Base-by-base conservation (phyloP, 2,797 vertebrate genomes). In the Mormyrus hasselquistii region DNA sequence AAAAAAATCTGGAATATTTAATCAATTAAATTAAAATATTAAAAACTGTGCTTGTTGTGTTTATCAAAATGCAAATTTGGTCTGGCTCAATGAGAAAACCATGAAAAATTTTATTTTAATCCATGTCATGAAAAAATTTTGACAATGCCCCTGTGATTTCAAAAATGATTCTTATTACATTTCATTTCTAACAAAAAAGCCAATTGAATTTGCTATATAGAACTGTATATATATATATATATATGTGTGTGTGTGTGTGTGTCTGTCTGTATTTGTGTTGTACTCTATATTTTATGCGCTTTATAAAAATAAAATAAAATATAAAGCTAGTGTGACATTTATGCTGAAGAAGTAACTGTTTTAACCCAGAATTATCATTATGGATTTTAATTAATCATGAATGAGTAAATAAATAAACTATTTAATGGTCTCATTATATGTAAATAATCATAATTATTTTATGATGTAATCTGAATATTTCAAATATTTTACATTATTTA, bases 61-160 rank as follows among this genome's bases (percentile, higher is more conserved):
- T 73, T 73, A 73, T 38, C 65, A 91, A 90, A 94, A 94, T 94
- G 93, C 93, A 94, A 53, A 91, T 93, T 93, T 93, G 90, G 90
- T 91, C 91, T 87, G 73, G 44, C 7, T 49, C 6, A 83, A 22
- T 44, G 44, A 83, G n/a, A 49, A 83, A 83, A 83, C 44, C 41
- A 83, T 82, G 38, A 19, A 73, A 88, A 29, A 65, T 91, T 90
- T 91, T 91, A 93, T 93, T 91, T 92, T 93, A 89, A 90, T 93
- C 93, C 94, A 83, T 2, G 16, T 83, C 19, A 49, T 49, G 44
- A 44, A 83, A n/a, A 44, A 83, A 88, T 85, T 57, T 52, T 85
- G 16, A 41, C 82, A 88, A 88, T 59, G n/a, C 19, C 41, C 10
- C 44, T 16, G 47, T 52, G 8, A 65, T 69, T 55, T 90, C 44